These are phyloP conservation scores for Rhabditoides inermis DNA, from an alignment of 2,888 invertebrate species.

Conservation along the genomic window DNA sequence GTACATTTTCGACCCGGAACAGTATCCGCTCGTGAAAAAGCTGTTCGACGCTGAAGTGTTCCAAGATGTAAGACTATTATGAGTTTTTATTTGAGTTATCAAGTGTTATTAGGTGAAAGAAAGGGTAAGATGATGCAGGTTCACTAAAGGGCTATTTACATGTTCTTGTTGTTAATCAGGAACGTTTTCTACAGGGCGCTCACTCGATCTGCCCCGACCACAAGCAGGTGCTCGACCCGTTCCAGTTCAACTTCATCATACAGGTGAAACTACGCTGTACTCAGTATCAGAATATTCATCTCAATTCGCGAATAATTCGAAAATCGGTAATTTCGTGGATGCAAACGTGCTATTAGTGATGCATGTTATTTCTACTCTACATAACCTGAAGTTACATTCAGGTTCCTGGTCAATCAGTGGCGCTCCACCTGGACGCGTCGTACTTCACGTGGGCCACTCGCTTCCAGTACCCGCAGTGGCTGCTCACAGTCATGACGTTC, in stretches of 20 bases:
- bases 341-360: too few species aligned
- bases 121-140: too few species aligned
- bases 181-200: too few species aligned
- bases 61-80: too few species aligned
- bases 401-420: slow-evolving; percentile 10
- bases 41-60: not conserved
- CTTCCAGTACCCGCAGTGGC: slow-evolving; percentile 14
- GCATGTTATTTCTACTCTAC: too few species aligned
- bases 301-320: too few species aligned
- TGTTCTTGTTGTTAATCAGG: too few species aligned
- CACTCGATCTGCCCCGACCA: slow-evolving; percentile 5
- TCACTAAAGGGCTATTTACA: too few species aligned
- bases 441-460: slow-evolving; percentile 7
- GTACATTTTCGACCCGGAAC: slow-evolving; percentile 5
- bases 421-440: slow-evolving; percentile 9
- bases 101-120: too few species aligned
- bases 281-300: not conserved
- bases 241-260: slow-evolving; percentile 12
- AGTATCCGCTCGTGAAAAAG: slow-evolving; percentile 5
- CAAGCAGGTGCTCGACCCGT: slow-evolving; percentile 7
- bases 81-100: too few species aligned
- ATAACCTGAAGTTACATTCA: not conserved
- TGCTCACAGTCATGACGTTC: slow-evolving; percentile 8
- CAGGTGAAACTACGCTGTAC: slow-evolving; percentile 3
- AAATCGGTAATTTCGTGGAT: too few species aligned